Evolutionary conservation across 2,797 vertebrate species (phyloP).

Genomic region (Heteromormyrus szaboi): DNA sequence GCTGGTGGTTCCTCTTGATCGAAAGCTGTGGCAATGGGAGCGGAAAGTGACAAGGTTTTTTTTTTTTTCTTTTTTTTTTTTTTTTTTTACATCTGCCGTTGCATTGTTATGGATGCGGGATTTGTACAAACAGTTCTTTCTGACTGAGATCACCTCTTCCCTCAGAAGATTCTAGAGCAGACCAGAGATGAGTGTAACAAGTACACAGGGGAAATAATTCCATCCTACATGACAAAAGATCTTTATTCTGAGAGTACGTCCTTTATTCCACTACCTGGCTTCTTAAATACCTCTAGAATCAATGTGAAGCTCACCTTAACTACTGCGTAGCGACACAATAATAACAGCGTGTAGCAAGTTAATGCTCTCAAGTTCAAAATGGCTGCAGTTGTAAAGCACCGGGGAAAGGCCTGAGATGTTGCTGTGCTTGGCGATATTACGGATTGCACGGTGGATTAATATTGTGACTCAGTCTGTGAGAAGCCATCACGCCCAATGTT

Average conservation of each 20-base stretch:
- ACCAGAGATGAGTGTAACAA: background rate
- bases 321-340: background rate
- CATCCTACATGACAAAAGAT: background rate
- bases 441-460: background rate
- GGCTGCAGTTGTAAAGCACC: background rate
- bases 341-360: background rate
- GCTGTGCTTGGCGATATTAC: background rate
- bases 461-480: background rate
- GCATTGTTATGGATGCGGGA: background rate
- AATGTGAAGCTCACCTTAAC: background rate
- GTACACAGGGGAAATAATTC: background rate
- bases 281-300: background rate
- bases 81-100: background rate
- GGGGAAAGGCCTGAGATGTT: background rate
- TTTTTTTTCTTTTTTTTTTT: background rate
- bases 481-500: background rate
- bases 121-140: background rate
- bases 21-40: background rate
- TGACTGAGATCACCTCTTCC: background rate
- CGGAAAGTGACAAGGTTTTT: background rate
- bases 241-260: background rate
- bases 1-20: background rate
- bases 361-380: background rate
- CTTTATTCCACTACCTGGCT: background rate
- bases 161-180: background rate